These are phyloP conservation scores for Yponomeuta plumbellus DNA, from an alignment of 2,888 invertebrate species.

Conservation along the genomic window DNA sequence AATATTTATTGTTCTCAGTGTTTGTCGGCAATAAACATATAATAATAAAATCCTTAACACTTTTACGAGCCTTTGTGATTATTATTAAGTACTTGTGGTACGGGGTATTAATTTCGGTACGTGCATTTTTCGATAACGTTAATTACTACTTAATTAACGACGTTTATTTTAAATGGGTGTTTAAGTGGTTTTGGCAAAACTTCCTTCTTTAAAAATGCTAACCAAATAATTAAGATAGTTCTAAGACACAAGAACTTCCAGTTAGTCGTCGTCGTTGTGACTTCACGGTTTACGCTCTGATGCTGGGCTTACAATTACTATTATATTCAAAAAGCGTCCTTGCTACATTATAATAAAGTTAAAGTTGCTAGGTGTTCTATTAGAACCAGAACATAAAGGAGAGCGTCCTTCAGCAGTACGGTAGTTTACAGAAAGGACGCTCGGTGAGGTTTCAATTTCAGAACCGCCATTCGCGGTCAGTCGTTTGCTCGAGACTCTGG, in stretches of 20 bases:
- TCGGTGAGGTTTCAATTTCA: slow-evolving; percentile 58
- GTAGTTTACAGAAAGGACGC: slow-evolving; percentile 51
- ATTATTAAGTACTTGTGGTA: no score
- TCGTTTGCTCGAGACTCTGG: slow-evolving; percentile 27
- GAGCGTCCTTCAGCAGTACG: slow-evolving; percentile 58
- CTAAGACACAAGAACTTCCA: neutral
- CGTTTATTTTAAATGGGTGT: no score
- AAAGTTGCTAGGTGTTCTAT: neutral
- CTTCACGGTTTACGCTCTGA: slow-evolving; percentile 68
- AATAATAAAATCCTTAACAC: no score
- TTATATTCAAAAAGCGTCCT: slow-evolving; percentile 37
- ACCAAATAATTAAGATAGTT: no score
- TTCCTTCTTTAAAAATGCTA: no score
- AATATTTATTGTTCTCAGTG: no score
- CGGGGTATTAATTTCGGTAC: no score
- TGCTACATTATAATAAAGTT: slow-evolving; percentile 21
- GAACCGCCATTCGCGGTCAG: slow-evolving; percentile 39
- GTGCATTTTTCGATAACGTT: no score
- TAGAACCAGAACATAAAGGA: slow-evolving; percentile 62
- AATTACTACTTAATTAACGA: no score
- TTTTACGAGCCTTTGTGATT: no score
- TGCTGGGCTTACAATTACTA: slow-evolving; percentile 45
- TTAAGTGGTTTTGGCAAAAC: no score
- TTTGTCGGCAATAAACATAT: no score
- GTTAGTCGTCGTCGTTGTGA: slow-evolving; percentile 26